Conservation (phyloP, 2,113 vertebrate genomes). For the Pseudonaja textilis region DNA sequence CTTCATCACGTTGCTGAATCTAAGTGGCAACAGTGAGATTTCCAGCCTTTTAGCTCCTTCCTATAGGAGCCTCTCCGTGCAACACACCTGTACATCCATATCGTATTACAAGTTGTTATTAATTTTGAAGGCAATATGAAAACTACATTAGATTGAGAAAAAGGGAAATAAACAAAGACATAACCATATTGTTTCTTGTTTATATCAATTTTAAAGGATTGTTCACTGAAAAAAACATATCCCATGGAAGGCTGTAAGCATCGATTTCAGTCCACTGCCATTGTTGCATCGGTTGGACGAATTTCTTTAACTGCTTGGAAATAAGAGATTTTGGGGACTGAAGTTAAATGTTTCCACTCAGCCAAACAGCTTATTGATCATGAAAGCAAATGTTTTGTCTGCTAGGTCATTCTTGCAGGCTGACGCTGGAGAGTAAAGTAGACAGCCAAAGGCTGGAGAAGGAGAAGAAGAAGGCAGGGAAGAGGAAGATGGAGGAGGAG, state of each 20-base stretch:
- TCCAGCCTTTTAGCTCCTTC: not conserved
- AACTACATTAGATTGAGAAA: not conserved
- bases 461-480: too few relatives aligned
- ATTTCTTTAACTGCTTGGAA: not conserved
- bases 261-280: not conserved
- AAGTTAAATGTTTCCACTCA: constrained; percentile 48
- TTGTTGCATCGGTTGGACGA: not conserved
- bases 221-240: not conserved
- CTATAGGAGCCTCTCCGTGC: not conserved
- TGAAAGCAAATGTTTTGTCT: constrained; percentile 58
- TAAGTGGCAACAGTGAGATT: not conserved
- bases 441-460: not conserved
- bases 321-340: not conserved
- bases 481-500: too few relatives aligned
- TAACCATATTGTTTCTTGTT: not conserved
- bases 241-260: not conserved
- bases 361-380: constrained; percentile 48
- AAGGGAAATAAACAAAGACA: not conserved
- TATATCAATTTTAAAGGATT: not conserved
- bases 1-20: not conserved
- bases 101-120: not conserved
- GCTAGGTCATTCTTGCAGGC: not conserved
- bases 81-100: not conserved
- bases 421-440: not conserved
- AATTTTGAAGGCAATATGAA: not conserved